These are phyloP conservation scores for Apodemia duryi DNA, from an alignment of 2,888 invertebrate genomes.

Conservation along the genomic window DNA sequence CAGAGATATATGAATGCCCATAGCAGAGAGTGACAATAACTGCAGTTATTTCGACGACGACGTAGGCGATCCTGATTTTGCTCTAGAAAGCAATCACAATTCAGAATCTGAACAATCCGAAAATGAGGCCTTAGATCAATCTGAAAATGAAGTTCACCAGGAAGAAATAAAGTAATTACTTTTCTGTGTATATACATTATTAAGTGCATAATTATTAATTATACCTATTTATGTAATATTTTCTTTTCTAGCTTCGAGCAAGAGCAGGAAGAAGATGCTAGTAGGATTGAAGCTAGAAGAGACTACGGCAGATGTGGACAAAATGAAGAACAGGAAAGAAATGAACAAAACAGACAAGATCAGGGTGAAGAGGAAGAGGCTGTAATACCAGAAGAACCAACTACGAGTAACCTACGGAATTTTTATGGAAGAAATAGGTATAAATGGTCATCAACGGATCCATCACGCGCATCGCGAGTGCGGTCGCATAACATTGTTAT, in stretches of 20 bases:
- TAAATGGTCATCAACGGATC: conserved; percentile 3
- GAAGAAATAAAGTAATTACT: neutral
- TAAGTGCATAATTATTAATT: neutral
- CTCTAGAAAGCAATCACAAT: conserved; percentile 19
- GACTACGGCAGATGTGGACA: neutral
- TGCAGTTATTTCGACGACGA: conserved; percentile 20
- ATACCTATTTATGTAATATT: conserved; percentile 4
- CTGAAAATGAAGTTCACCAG: neutral
- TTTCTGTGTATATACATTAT: neutral
- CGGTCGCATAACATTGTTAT: conserved; percentile 1
- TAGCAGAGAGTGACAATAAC: conserved; percentile 17
- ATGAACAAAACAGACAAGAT: neutral
- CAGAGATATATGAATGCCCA: conserved; percentile 15
- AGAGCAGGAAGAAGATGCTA: conserved; percentile 1
- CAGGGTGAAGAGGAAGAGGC: conserved; percentile 1
- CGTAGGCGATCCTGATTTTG: conserved; percentile 19
- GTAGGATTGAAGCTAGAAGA: neutral
- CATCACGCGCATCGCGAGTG: neutral
- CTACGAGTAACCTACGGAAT: neutral
- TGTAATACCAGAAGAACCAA: neutral
- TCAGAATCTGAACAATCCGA: conserved; percentile 8
- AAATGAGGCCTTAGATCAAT: neutral
- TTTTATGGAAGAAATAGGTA: conserved; percentile 4
- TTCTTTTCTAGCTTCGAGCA: neutral
- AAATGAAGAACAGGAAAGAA: neutral